A percentile compares a stretch with the other conserved stretches of the same genome.
phyloP scores from a whole-genome alignment of 1,140 invertebrate species.

The Drosophila burlai region DNA sequence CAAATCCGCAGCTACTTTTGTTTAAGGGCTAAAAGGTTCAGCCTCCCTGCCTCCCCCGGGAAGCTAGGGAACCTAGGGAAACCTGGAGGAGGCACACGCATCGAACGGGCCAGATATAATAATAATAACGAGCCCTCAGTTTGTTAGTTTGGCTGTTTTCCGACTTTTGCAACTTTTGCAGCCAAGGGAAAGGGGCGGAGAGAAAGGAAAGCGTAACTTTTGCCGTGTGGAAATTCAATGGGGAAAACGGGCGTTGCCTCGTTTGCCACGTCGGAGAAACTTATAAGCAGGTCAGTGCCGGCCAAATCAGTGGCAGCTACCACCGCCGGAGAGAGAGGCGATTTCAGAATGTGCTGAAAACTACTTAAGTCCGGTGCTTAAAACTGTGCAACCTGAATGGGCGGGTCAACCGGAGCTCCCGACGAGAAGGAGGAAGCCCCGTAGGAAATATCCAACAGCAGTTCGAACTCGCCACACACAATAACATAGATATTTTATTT shows the following conservation, averaged over 20 bases:
- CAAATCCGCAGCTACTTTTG: constrained; percentile 71
- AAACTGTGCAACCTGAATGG: constrained; percentile 14
- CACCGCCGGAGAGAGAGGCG: constrained; percentile 42
- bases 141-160: constrained; percentile 72
- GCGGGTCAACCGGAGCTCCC: constrained; percentile 8
- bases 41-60: background rate
- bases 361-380: constrained; percentile 63
- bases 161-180: constrained; percentile 71
- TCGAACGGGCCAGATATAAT: constrained; percentile 71
- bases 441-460: constrained; percentile 41
- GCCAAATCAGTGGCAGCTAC: constrained; percentile 46
- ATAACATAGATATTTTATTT: constrained; percentile 32
- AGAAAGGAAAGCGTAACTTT: constrained; percentile 29
- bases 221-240: constrained; percentile 62
- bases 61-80: background rate
- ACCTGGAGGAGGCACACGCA: constrained; percentile 41
- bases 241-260: constrained; percentile 35
- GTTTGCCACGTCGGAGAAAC: constrained; percentile 51
- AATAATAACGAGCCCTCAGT: constrained; percentile 75
- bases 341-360: constrained; percentile 74
- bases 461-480: constrained; percentile 36
- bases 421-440: constrained; percentile 6
- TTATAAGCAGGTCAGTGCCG: constrained; percentile 73
- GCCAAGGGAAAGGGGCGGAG: background rate
- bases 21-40: constrained; percentile 69